Evolutionary conservation across 1,140 invertebrate genomes (phyloP).

Genomic region (Papilio dardanus): DNA sequence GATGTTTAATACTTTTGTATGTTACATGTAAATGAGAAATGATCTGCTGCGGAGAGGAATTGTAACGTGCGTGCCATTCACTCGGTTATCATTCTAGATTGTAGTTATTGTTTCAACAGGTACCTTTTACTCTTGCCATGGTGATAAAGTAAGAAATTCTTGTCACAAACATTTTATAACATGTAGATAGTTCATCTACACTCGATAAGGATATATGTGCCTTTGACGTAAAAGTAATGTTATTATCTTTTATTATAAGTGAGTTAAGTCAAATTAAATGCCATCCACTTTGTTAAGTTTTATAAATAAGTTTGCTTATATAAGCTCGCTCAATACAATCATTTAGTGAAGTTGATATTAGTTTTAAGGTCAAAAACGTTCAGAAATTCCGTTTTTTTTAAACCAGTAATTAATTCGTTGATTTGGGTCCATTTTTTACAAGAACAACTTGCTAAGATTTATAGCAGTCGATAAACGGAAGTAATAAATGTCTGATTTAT

Average conservation of each 20-base stretch:
- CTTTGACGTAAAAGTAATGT: slow-evolving; percentile 77
- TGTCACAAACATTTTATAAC: slow-evolving; percentile 71
- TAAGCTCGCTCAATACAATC: slow-evolving; percentile 80
- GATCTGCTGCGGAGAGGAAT: slow-evolving; percentile 64
- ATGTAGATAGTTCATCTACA: slow-evolving; percentile 70
- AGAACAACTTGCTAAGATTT: slow-evolving; percentile 41
- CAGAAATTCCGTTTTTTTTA: slow-evolving; percentile 46
- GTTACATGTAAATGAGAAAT: slow-evolving; percentile 58
- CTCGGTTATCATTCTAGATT: slow-evolving; percentile 77
- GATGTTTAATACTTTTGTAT: slow-evolving; percentile 46
- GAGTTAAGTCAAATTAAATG: slow-evolving; percentile 82
- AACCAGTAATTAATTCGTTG: slow-evolving; percentile 22
- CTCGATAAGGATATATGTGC: slow-evolving; percentile 69
- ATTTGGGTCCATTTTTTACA: slow-evolving; percentile 19
- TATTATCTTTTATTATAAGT: slow-evolving; percentile 75
- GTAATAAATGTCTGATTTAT: slow-evolving; percentile 65
- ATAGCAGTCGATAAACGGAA: slow-evolving; percentile 55
- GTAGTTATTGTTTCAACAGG: slow-evolving; percentile 79
- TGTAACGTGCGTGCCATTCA: slow-evolving; percentile 79
- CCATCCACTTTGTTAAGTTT: slow-evolving; percentile 82
- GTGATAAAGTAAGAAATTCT: slow-evolving; percentile 80
- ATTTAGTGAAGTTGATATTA: slow-evolving; percentile 74
- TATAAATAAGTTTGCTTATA: slow-evolving; percentile 76
- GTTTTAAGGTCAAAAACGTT: slow-evolving; percentile 58
- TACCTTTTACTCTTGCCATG: slow-evolving; percentile 82